Conservation (phyloP, 2,113 vertebrate genomes). For the Perccottus glenii region DNA sequence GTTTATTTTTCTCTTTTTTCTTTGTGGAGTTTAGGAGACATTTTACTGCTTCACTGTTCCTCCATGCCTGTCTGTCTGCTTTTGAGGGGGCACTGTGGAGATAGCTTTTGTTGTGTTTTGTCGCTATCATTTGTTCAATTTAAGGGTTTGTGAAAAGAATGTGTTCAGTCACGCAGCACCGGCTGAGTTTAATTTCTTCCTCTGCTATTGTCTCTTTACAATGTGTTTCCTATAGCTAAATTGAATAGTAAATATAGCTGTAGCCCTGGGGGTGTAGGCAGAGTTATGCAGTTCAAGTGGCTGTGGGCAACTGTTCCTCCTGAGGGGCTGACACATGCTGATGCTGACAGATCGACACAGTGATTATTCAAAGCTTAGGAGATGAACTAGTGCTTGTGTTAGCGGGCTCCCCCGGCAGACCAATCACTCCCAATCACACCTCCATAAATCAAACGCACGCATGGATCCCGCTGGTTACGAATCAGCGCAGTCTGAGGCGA, state of each 20-base stretch:
- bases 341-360: slow-evolving; percentile 66
- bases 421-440: slow-evolving; percentile 71
- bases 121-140: slow-evolving; percentile 55
- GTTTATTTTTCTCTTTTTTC: slow-evolving; percentile 1
- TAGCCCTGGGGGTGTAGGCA: slow-evolving; percentile 14
- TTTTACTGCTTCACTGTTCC: slow-evolving; percentile 28
- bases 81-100: slow-evolving; percentile 17
- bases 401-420: slow-evolving; percentile 52
- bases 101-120: slow-evolving; percentile 52
- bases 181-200: slow-evolving; percentile 40
- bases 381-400: slow-evolving; percentile 70
- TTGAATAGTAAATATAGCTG: slow-evolving; percentile 52
- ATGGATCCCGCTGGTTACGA: slow-evolving; percentile 41
- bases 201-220: slow-evolving; percentile 18
- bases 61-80: slow-evolving; percentile 43
- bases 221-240: slow-evolving; percentile 24
- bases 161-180: slow-evolving; percentile 40
- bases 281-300: slow-evolving; percentile 47
- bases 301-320: slow-evolving; percentile 52
- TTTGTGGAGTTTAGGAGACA: slow-evolving; percentile 27
- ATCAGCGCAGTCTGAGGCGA: slow-evolving; percentile 41
- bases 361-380: slow-evolving; percentile 72
- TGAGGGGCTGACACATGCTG: slow-evolving; percentile 58
- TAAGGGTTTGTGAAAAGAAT: slow-evolving; percentile 44
- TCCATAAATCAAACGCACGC: slow-evolving; percentile 66